phyloP scores from a whole-genome alignment of 2,888 invertebrate genomes.

The Clistopyga incitator region DNA sequence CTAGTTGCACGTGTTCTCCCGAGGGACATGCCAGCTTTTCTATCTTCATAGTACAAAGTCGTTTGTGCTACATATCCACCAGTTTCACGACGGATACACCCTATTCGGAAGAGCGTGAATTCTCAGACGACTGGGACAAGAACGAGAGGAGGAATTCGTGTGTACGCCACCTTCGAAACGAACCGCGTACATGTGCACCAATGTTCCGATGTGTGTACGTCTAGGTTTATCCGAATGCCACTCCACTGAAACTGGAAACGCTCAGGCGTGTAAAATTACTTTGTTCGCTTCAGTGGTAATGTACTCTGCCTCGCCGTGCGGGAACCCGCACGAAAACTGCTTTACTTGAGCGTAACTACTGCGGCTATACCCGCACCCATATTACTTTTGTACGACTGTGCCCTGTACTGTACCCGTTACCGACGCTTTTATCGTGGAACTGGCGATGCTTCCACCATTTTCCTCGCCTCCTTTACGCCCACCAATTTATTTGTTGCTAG shows the following conservation, averaged over 20 bases:
- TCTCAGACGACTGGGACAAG: slow-evolving; percentile 30
- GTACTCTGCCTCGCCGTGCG: slow-evolving; percentile 36
- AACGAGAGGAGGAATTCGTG: neutral
- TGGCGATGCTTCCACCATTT: slow-evolving; percentile 48
- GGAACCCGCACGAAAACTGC: slow-evolving; percentile 45
- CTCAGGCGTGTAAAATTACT: slow-evolving; percentile 62
- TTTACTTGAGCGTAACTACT: slow-evolving; percentile 59
- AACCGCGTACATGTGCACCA: neutral
- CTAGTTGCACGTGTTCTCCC: slow-evolving; percentile 2
- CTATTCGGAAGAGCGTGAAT: slow-evolving; percentile 18
- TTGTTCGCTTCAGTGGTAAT: slow-evolving; percentile 61
- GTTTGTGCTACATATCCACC: slow-evolving; percentile 27
- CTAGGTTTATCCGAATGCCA: slow-evolving; percentile 8
- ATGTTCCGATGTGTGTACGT: neutral
- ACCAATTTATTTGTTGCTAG: slow-evolving; percentile 50
- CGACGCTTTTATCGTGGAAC: slow-evolving; percentile 58
- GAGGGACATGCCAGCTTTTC: neutral
- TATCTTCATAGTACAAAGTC: slow-evolving; percentile 5
- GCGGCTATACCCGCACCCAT: slow-evolving; percentile 30
- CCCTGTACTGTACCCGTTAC: slow-evolving; percentile 38
- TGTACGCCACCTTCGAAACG: neutral
- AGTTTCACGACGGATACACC: neutral
- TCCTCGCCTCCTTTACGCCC: slow-evolving; percentile 42
- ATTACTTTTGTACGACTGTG: neutral
- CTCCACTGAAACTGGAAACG: slow-evolving; percentile 19